Evolutionary conservation across 2,797 vertebrate genomes (phyloP).

Genomic region (Epinephelus malabaricus): DNA sequence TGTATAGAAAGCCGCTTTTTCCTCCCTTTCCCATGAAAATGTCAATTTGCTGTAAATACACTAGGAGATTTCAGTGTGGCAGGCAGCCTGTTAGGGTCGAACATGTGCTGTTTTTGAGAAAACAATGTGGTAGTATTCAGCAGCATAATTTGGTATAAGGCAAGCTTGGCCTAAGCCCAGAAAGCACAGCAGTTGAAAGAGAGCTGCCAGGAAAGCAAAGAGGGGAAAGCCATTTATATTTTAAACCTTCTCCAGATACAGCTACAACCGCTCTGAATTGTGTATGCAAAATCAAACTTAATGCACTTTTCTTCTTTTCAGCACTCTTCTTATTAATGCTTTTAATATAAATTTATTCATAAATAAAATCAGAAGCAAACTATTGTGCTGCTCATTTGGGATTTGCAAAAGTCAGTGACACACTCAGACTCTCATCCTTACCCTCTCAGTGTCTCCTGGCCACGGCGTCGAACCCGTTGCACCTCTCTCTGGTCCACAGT

Average conservation of each 20-base stretch:
- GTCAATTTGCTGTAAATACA: slow-evolving; percentile 65
- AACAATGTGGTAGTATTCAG: slow-evolving; percentile 83
- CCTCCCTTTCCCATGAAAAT: slow-evolving; percentile 73
- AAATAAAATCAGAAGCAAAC: background rate
- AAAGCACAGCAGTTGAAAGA: slow-evolving; percentile 68
- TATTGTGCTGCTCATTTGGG: background rate
- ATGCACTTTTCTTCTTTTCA: slow-evolving; percentile 3
- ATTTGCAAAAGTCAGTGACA: slow-evolving; percentile 8
- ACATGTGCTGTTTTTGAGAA: slow-evolving; percentile 78
- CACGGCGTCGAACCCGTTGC: slow-evolving; percentile 91
- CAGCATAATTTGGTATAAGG: slow-evolving; percentile 72
- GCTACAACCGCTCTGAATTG: slow-evolving; percentile 43
- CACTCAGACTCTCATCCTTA: slow-evolving; percentile 73
- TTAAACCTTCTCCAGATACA: slow-evolving; percentile 58
- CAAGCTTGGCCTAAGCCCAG: slow-evolving; percentile 68
- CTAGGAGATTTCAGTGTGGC: slow-evolving; percentile 50
- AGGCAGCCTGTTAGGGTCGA: slow-evolving; percentile 59
- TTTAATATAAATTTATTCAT: background rate
- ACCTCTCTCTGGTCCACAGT: slow-evolving; percentile 86
- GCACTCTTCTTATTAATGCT: background rate
- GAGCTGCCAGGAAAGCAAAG: slow-evolving; percentile 69
- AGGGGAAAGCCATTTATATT: slow-evolving; percentile 53
- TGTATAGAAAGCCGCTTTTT: slow-evolving; percentile 52
- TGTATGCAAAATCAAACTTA: slow-evolving; percentile 28
- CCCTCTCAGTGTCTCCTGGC: slow-evolving; percentile 94